phyloP scores from a whole-genome alignment of 2,797 vertebrate genomes.

The Pseudomugil tenellus region DNA sequence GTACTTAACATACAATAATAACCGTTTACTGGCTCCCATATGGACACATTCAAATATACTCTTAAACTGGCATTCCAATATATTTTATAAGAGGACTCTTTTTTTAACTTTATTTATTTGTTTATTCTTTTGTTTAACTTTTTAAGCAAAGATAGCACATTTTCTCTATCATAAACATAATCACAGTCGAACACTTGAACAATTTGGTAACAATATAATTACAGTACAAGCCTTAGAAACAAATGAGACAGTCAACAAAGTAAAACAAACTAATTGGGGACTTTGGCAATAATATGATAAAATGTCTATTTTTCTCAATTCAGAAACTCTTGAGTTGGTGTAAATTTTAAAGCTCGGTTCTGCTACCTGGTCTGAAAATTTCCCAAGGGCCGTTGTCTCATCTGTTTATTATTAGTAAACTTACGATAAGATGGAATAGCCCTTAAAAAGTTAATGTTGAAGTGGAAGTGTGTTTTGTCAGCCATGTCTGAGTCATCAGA shows the following conservation, averaged over 20 bases:
- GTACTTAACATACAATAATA: conserved; percentile 93
- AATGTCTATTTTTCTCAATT: conserved; percentile 45
- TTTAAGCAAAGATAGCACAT: conserved; percentile 81
- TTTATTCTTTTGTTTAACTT: neutral
- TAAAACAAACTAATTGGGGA: conserved; percentile 70
- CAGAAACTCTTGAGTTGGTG: conserved; percentile 56
- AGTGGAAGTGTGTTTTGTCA: conserved; percentile 52
- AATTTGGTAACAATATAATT: conserved; percentile 82
- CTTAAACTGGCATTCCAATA: conserved; percentile 87
- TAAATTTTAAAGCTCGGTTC: conserved; percentile 80
- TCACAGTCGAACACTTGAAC: conserved; percentile 80
- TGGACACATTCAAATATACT: conserved; percentile 92
- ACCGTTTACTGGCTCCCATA: conserved; percentile 88
- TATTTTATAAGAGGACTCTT: conserved; percentile 76
- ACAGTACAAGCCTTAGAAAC: conserved; percentile 78
- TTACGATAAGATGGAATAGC: conserved; percentile 82
- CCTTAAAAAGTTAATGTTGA: conserved; percentile 78
- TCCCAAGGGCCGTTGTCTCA: conserved; percentile 74
- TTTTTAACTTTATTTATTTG: conserved; percentile 52
- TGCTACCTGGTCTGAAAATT: conserved; percentile 76
- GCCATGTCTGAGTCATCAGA: conserved; percentile 56
- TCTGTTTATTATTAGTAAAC: conserved; percentile 76
- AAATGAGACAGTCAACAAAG: conserved; percentile 63
- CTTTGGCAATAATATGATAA: conserved; percentile 83
- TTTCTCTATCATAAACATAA: conserved; percentile 78